Evolutionary conservation across 2,888 invertebrate genomes (phyloP), one percentile per base, ranked within the genome.

Genomic region (Melanophora roralis): DNA sequence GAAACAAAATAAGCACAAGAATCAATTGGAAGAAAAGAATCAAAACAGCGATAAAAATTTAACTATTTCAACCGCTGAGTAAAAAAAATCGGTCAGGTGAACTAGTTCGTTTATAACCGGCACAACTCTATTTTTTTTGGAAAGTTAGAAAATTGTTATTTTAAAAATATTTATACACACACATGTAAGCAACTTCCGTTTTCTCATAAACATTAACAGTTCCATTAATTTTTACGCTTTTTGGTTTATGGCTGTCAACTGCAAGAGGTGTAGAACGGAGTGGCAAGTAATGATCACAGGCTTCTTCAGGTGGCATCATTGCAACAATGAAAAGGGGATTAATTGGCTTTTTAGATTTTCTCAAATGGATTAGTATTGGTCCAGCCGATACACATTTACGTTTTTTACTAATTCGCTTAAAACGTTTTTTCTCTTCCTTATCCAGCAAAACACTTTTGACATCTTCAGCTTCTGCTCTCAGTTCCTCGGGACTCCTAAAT

Each of bases 311-410:
- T 81, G 85, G 62, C 71, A 82, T 0, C 83, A 82, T 64, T 79
- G 74, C 3, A 81, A 84, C 74, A 12, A 55, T 21, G 16, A 40
- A 51, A 6, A 55, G 57, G 8, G 9, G 32, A 21, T 8, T 19
- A 8, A 43, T 53, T 21, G 60, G 45, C n/a, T 60, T 68, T 38
- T 49, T 74, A 16, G 60, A 49, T 14, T 86, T 84, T 7, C 84
- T 85, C 14, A 86, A 57, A 2, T 85, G 85, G 34, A 89, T 84
- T 45, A 90, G 84, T 23, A 90, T 84, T 12, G 89, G 89, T 38
- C 89, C 90, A 16, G 89, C 90, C 7, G 89, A 89, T 49, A 88
- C 84, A 78, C 89, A 89, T 80, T 87, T 88, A 12, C 90, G 86
- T 64, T 86, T 89, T 69, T 87, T 87, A 27, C 86, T 84, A 7